Percentiles rank a stretch among this genome's conserved stretches.
Evolutionary conservation across 2,797 vertebrate species (phyloP).

Genomic region (Dipus sagitta): DNA sequence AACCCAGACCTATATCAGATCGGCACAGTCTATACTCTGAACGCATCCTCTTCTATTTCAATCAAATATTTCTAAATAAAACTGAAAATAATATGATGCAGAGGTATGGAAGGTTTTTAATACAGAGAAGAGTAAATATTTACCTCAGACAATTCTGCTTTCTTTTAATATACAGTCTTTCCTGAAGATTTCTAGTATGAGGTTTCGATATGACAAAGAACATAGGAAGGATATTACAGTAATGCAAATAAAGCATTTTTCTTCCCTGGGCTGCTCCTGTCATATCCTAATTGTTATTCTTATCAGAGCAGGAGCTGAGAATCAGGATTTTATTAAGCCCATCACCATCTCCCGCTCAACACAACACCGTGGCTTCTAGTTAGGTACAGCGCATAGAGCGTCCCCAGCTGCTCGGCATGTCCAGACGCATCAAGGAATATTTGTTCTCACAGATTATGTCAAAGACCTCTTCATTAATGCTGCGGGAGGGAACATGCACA

Average conservation of each 20-base stretch:
- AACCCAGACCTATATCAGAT: not conserved
- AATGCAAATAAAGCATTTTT: slow-evolving; percentile 79
- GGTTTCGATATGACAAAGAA: slow-evolving; percentile 77
- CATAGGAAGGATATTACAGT: slow-evolving; percentile 69
- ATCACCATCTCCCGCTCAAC: slow-evolving; percentile 70
- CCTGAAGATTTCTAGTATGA: slow-evolving; percentile 36
- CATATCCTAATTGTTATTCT: slow-evolving; percentile 87
- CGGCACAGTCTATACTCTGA: not conserved
- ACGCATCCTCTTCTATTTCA: slow-evolving; percentile 26
- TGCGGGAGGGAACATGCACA: slow-evolving; percentile 35
- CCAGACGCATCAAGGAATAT: slow-evolving; percentile 66
- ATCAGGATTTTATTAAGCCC: slow-evolving; percentile 83
- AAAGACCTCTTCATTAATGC: slow-evolving; percentile 76
- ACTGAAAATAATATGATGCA: not conserved
- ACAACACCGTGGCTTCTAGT: slow-evolving; percentile 67
- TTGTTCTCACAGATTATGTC: slow-evolving; percentile 77
- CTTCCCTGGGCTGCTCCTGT: slow-evolving; percentile 79
- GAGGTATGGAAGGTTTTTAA: slow-evolving; percentile 52
- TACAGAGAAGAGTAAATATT: slow-evolving; percentile 64
- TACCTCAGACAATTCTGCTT: slow-evolving; percentile 62
- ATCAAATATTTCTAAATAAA: slow-evolving; percentile 21
- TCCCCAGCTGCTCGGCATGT: slow-evolving; percentile 52
- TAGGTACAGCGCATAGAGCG: slow-evolving; percentile 69
- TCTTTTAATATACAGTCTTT: slow-evolving; percentile 69
- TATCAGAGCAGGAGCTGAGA: slow-evolving; percentile 84